A percentile compares a stretch with the other conserved stretches of the same genome.
phyloP scores from a whole-genome alignment of 2,888 invertebrate species.

The Pheosia gnoma region DNA sequence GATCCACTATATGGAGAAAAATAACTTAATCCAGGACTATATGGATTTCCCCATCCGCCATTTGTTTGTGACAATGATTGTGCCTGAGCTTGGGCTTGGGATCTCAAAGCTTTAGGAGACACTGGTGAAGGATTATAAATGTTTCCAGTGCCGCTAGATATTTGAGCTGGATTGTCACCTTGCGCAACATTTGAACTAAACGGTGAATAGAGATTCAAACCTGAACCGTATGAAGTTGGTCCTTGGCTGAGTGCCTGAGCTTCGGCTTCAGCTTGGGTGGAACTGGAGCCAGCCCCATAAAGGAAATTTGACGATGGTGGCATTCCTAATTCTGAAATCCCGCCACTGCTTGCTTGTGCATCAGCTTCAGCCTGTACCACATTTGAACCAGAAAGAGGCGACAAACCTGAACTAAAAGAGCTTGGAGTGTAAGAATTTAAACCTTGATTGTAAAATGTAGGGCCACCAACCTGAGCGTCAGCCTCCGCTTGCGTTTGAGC shows the following conservation, averaged over 20 bases:
- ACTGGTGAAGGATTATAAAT: background rate
- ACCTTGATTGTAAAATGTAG: background rate
- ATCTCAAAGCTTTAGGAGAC: background rate
- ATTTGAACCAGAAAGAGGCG: background rate
- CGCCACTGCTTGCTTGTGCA: background rate
- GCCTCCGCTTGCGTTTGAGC: background rate
- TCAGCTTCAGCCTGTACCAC: background rate
- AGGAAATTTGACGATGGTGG: background rate
- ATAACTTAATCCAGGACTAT: background rate
- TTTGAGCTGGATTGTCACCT: constrained; percentile 12
- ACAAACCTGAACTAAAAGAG: background rate
- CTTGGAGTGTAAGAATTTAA: background rate
- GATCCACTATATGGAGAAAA: constrained; percentile 4
- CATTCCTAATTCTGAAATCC: background rate
- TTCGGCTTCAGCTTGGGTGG: background rate
- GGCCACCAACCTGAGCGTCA: background rate
- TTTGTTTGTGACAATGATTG: background rate
- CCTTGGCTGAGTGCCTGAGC: background rate
- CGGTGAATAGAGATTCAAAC: constrained; percentile 14
- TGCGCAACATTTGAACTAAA: constrained; percentile 13
- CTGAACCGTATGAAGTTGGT: constrained; percentile 17
- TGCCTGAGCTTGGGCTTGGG: constrained; percentile 4
- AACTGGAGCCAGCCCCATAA: background rate
- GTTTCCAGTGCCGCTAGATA: background rate
- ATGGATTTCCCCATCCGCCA: background rate